Base-by-base conservation (phyloP, 1,140 invertebrate genomes). In the Wiebesia pumilae region DNA sequence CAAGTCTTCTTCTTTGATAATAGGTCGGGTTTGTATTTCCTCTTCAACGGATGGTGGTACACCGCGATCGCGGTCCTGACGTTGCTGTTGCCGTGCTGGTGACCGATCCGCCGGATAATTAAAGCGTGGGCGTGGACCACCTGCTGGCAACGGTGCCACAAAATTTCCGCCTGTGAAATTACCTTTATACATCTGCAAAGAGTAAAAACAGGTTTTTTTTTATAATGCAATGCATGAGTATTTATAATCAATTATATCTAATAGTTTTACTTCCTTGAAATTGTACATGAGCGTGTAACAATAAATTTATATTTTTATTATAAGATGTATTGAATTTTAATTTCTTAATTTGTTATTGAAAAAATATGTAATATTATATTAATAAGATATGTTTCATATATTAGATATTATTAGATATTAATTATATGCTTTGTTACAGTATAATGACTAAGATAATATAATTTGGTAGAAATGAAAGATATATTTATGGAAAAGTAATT, bases 1-100 rank as follows among this genome's bases (percentile, higher is more conserved):
- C 83, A 99, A 95, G 93, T 98, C 97, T 92, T 98, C 98, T 90
- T 98, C 97, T 86, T 97, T 97, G 75, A 99, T 97, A 77, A 99
- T 98, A 58, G 98, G 97, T 78, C 97, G 94, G 58, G 95, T 94
- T 79, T 93, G 88, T 43, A 95, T 90, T 91, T 95, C 92, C 92
- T 94, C 90, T 27, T 93, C 80, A 33, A 87, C 16, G 77, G 47
- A 24, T 10, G 83, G 79, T 12, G 71, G 86, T 19, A 62, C 21
- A 30, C n/a, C 69, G 27, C 86, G 78, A 14, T 84, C 86, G 27
- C 86, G 86, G 2, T 84, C 86, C 16, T 65, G 69, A 7, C 51
- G 79, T 21, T 40, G 62, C 38, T 81, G 79, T 14, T 81, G 80
- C 14, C 35, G 71, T 24, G 77, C 33, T 6, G 82, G 73, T 14